Evolutionary conservation across 92 coral and sea anemone species (phyloP).

Genomic region (Actinernus sp.): DNA sequence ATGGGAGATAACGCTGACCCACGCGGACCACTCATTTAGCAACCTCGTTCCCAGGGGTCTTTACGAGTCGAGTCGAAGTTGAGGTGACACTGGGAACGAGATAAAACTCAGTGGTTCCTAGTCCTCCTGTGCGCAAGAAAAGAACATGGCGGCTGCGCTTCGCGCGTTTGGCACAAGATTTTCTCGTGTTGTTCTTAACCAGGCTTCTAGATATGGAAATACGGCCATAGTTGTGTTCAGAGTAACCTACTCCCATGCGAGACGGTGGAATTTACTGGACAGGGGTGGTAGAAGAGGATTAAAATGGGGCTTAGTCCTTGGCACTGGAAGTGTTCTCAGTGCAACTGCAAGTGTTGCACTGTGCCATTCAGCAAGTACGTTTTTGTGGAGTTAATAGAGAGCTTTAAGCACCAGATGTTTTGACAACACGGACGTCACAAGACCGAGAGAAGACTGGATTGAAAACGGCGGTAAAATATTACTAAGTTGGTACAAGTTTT

Average conservation of each 20-base stretch:
- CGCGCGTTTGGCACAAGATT: constrained; percentile 22
- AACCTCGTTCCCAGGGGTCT: not conserved
- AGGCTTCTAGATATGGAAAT: constrained; percentile 3
- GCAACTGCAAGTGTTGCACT: constrained; percentile 65
- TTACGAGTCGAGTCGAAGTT: no score
- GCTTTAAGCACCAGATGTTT: no score
- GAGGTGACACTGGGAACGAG: no score
- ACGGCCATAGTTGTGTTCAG: constrained; percentile 1
- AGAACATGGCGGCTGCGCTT: constrained; percentile 56
- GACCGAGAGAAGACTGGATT: no score
- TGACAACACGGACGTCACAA: no score
- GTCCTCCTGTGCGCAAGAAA: constrained; percentile 49
- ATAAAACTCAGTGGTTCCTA: no score
- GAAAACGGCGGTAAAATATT: no score
- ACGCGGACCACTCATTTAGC: not conserved
- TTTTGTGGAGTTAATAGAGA: no score
- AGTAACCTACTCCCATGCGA: not conserved
- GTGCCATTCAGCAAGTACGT: constrained; percentile 43
- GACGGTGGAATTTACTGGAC: constrained; percentile 1
- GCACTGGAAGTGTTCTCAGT: constrained; percentile 35
- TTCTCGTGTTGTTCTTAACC: constrained; percentile 18
- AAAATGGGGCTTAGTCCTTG: constrained; percentile 11
- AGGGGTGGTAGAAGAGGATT: not conserved
- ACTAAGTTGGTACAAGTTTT: no score
- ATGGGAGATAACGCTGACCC: constrained; percentile 14